Base-by-base conservation (phyloP, 2,797 vertebrate genomes). In the Myotis vivesi region DNA sequence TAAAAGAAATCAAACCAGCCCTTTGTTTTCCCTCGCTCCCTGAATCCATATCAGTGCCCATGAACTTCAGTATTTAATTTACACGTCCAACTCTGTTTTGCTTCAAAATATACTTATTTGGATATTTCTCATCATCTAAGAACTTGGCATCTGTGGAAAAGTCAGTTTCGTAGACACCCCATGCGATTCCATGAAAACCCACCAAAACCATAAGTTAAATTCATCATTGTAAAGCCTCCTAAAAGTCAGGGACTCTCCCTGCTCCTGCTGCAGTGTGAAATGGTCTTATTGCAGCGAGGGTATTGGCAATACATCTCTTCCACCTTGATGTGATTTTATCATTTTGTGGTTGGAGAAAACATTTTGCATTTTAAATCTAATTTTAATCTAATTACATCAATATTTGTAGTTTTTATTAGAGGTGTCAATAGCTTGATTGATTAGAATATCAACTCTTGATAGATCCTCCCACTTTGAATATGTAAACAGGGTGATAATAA, bases 71-170 rank as follows among this genome's bases (percentile, higher is more conserved):
- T 33, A 89, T 53, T 36, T 93, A 69, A 93, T 49, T 82, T 46
- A 79, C 2, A 79, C 6, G 62, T 8, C 13, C 30, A 87, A 68
- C n/a, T 30, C 10, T 33, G 15, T 33, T 75, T 53, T 83, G 28
- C 46, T 94, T 71, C 62, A 95, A 95, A 92, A 86, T 81, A 68
- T 3, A 46, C 11, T 79, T 53, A 49, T 66, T 53, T 73, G 41
- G n/a, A 20, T 64, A 64, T 62, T 89, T 79, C 36, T 85, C 76
- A 83, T 49, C 51, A 75, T 76, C 88, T 81, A 51, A 41, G n/a
- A 94, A 64, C 10, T 20, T 88, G 51, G 3, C 28, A 77, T 75
- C 36, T 69, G n/a, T 59, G 13, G 13, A 76, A n/a, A 81, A 77
- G 53, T 59, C 22, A 36, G 23, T 64, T 92, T 82, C 33, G 46